Evolutionary conservation across 2,888 invertebrate genomes (phyloP).

Genomic region (Hydrotaea cyrtoneurina): DNA sequence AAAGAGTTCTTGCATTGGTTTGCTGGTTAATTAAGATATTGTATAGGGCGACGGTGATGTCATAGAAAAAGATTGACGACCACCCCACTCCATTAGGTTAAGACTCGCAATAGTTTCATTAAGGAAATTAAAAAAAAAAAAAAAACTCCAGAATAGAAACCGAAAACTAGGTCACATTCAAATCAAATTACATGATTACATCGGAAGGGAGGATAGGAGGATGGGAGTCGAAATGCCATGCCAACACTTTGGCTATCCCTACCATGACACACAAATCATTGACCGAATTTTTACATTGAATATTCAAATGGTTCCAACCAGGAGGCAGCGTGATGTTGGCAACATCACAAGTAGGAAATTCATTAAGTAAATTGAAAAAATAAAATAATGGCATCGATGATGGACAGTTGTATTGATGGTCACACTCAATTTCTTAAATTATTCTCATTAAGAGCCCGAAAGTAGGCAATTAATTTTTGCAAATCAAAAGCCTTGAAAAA

Average conservation of each 20-base stretch:
- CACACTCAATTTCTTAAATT: neutral
- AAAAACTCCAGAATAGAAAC: neutral
- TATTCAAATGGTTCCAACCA: constrained; percentile 9
- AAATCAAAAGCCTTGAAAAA: neutral
- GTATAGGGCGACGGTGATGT: neutral
- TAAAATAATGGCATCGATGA: neutral
- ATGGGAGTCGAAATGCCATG: neutral
- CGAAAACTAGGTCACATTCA: neutral
- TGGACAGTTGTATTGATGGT: neutral
- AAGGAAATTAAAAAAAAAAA: constrained; percentile 6
- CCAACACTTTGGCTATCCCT: neutral
- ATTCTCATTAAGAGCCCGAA: neutral
- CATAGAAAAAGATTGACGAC: neutral
- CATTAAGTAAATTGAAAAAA: neutral
- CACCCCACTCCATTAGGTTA: neutral
- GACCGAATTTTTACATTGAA: neutral
- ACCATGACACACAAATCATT: neutral
- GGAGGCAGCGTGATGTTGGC: neutral
- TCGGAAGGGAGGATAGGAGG: neutral
- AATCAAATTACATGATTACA: neutral
- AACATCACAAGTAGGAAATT: neutral
- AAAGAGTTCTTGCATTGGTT: neutral
- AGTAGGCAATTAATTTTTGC: neutral
- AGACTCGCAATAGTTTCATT: constrained; percentile 1
- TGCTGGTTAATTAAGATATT: constrained; percentile 5